phyloP scores from a whole-genome alignment of 2,797 vertebrate genomes.

The Acanthurus lineatus region DNA sequence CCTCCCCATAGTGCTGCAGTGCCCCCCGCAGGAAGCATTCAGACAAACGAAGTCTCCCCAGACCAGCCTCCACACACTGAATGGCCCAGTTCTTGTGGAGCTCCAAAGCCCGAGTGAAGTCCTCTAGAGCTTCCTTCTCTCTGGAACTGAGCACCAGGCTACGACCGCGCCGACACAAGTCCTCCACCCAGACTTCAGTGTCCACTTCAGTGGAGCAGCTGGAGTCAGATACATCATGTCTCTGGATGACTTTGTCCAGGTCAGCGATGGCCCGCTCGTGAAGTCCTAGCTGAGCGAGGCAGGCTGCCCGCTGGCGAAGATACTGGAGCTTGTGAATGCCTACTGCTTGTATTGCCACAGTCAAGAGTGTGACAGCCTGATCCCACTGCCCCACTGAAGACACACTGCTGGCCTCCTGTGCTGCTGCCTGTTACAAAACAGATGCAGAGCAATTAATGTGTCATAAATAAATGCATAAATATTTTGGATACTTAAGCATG shows the following conservation, averaged over 20 bases:
- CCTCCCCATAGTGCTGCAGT: constrained; percentile 82
- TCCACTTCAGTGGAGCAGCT: constrained; percentile 49
- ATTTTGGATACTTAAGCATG: neutral
- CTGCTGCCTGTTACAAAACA: constrained; percentile 85
- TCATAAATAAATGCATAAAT: neutral
- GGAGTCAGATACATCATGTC: constrained; percentile 46
- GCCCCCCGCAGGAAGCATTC: constrained; percentile 84
- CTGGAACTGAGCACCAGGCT: constrained; percentile 84
- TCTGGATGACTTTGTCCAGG: constrained; percentile 87
- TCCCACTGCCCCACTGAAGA: constrained; percentile 75
- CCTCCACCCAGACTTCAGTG: constrained; percentile 76
- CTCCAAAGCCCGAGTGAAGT: constrained; percentile 88
- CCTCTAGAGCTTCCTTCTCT: constrained; percentile 84
- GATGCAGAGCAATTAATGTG: neutral
- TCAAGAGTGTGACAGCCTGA: constrained; percentile 87
- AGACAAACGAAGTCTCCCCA: constrained; percentile 79
- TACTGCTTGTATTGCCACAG: constrained; percentile 86
- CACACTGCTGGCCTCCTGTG: constrained; percentile 86
- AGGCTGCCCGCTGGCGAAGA: constrained; percentile 88
- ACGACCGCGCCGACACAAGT: constrained; percentile 87
- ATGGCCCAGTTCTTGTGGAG: constrained; percentile 83
- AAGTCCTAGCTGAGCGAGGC: constrained; percentile 85
- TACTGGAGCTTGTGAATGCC: constrained; percentile 73
- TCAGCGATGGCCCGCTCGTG: constrained; percentile 86
- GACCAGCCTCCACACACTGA: constrained; percentile 76